phyloP scores from a whole-genome alignment of 2,888 invertebrate species.

The Ophion ventricosus region DNA sequence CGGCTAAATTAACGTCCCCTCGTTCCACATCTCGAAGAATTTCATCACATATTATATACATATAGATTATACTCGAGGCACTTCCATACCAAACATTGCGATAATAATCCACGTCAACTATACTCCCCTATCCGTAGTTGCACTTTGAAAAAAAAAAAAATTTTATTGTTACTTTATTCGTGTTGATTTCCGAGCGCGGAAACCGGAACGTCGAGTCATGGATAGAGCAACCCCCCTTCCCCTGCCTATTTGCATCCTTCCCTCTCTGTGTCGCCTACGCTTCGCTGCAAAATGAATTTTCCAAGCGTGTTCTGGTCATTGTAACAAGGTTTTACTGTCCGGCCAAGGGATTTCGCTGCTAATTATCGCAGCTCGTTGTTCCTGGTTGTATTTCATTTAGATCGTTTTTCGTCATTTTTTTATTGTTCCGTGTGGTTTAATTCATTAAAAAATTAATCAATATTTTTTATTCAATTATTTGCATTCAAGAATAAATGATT shows the following conservation, averaged over 20 bases:
- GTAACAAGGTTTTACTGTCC: conserved; percentile 51
- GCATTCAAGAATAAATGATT: background rate
- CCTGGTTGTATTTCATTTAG: conserved; percentile 41
- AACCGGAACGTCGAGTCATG: conserved; percentile 56
- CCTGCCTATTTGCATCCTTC: background rate
- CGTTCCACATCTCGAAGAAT: conserved; percentile 4
- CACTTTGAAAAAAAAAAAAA: too few species aligned
- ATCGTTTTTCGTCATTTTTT: conserved; percentile 18
- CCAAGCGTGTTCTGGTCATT: conserved; percentile 49
- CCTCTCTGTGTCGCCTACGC: conserved; percentile 33
- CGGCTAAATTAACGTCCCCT: background rate
- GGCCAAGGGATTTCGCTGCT: conserved; percentile 59
- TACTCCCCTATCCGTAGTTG: background rate
- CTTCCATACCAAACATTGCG: background rate
- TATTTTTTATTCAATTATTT: background rate
- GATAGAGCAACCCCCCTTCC: conserved; percentile 9
- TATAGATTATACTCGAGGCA: background rate
- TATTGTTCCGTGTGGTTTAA: background rate
- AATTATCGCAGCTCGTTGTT: conserved; percentile 49
- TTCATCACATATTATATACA: background rate
- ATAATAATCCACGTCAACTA: background rate
- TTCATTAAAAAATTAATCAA: background rate
- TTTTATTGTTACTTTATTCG: conserved; percentile 32
- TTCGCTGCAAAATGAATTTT: conserved; percentile 60
- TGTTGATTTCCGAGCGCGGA: conserved; percentile 57